These are phyloP conservation scores for Drosophila seguyi DNA, from an alignment of 1,140 invertebrate species.

Conservation along the genomic window DNA sequence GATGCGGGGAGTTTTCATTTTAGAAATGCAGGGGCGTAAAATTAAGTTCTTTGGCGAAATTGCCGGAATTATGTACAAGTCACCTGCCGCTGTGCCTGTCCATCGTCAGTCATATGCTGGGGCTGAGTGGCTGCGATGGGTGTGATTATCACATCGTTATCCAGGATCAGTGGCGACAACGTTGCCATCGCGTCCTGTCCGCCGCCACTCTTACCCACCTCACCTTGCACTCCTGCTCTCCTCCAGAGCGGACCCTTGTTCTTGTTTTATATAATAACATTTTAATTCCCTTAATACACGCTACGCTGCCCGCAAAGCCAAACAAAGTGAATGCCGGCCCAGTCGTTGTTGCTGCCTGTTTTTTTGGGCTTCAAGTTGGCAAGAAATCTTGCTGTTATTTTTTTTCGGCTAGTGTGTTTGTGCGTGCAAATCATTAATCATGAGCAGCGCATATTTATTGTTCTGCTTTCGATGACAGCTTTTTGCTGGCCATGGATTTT, in stretches of 20 bases:
- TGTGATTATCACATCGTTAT: constrained; percentile 82
- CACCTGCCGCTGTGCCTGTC: constrained; percentile 51
- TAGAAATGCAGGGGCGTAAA: constrained; percentile 75
- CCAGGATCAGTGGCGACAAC: constrained; percentile 72
- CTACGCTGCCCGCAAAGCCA: constrained; percentile 76
- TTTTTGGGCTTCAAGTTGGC: constrained; percentile 60
- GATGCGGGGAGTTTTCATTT: constrained; percentile 37
- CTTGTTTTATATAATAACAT: constrained; percentile 81
- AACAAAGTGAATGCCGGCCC: constrained; percentile 59
- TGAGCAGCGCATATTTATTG: constrained; percentile 78
- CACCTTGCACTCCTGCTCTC: not conserved
- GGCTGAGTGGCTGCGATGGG: constrained; percentile 52
- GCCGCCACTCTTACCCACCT: not conserved
- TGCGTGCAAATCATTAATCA: constrained; percentile 80
- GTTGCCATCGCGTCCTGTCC: constrained; percentile 28
- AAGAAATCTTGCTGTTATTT: constrained; percentile 39
- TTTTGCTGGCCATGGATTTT: constrained; percentile 63
- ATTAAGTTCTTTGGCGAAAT: constrained; percentile 69
- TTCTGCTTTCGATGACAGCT: constrained; percentile 74
- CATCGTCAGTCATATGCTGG: constrained; percentile 52
- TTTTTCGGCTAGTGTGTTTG: constrained; percentile 28
- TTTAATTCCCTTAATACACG: constrained; percentile 84
- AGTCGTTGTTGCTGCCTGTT: constrained; percentile 24
- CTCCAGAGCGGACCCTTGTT: constrained; percentile 17
- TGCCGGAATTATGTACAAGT: constrained; percentile 75